Base-by-base conservation (phyloP, 2,888 invertebrate species). In the Octodonta nipae region DNA sequence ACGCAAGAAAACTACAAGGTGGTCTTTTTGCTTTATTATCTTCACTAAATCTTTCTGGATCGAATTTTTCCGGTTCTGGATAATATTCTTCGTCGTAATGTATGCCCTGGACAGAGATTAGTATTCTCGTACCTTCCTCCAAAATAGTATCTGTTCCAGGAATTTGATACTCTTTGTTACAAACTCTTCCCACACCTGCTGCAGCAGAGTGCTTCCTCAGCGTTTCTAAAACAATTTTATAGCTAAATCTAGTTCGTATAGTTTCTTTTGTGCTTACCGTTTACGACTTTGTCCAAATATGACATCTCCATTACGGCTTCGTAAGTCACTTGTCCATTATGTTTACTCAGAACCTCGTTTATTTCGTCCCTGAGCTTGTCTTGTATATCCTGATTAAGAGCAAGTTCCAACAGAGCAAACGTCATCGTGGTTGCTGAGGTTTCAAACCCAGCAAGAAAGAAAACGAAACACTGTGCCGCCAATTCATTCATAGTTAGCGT, bases 371-470 rank as follows among this genome's bases (percentile, higher is more conserved):
- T 33, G 3, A 38, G 14, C 24, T 37, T 44, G 2, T 41, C 37
- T 26, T 50, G 50, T 11, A 47, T 34, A 3, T 46, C 42, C 16
- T 32, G 40, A 35, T 48, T 43, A n/a, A 32, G 25, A 3, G 44
- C 40, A 5, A 50, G 16, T 33, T 50, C 50, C 13, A 41, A 43
- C 15, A 48, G 24, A 14, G 45, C 39, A 24, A 47, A 50, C 3
- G 42, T 46, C 42, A 46, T 41, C 4, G 45, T 42, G 0, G 46
- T 42, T 1, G 47, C 34, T 1, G 47, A 47, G 1, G 47, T 46
- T 35, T 49, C 49, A 25, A 40, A 47, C 6, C 49, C 47, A 11
- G 44, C 49, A 7, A 36, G 2, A 26, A 47, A 49, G 30, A 49
- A 49, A 3, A 44, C 32, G 15, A 44, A 44, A 32, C 40, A 39